Evolutionary conservation across 2,888 invertebrate species (phyloP).

Genomic region (Melolontha melolontha): DNA sequence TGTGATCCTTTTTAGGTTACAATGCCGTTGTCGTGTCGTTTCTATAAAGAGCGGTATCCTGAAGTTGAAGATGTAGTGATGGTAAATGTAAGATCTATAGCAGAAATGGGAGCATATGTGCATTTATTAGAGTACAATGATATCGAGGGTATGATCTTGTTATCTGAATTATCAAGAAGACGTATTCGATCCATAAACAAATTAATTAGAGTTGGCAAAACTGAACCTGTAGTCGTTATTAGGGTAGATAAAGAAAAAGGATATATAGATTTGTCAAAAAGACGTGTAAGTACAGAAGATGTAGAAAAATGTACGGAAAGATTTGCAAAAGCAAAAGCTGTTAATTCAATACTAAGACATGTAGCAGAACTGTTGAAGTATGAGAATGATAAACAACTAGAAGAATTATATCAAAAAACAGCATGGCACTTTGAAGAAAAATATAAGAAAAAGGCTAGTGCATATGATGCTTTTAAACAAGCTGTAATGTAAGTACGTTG

Average conservation of each 20-base stretch:
- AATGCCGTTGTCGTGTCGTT: slow-evolving; percentile 95
- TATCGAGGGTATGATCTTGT: slow-evolving; percentile 98
- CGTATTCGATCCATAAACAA: slow-evolving; percentile 99
- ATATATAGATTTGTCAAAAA: slow-evolving; percentile 99
- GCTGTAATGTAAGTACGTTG: slow-evolving; percentile 85
- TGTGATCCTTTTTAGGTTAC: slow-evolving; percentile 56
- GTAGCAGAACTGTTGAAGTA: slow-evolving; percentile 95
- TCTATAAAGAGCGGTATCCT: slow-evolving; percentile 97
- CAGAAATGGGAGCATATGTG: slow-evolving; percentile 99
- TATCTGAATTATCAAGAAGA: slow-evolving; percentile 97
- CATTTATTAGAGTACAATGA: slow-evolving; percentile 98
- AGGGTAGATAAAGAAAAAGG: slow-evolving; percentile 99
- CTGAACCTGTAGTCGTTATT: slow-evolving; percentile 99
- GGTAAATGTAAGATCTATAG: slow-evolving; percentile 98
- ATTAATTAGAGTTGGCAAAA: slow-evolving; percentile 97
- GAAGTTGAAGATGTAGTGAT: slow-evolving; percentile 99
- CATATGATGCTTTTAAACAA: slow-evolving; percentile 98
- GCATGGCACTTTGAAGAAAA: slow-evolving; percentile 99
- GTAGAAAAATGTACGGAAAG: slow-evolving; percentile 98
- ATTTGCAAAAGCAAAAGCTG: slow-evolving; percentile 98
- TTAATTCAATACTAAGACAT: slow-evolving; percentile 96
- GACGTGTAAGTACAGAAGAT: slow-evolving; percentile 98
- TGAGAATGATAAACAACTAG: slow-evolving; percentile 91
- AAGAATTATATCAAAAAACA: slow-evolving; percentile 94
- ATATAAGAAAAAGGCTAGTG: slow-evolving; percentile 94